Base-by-base conservation (phyloP, 2,113 vertebrate species). In the Ophiodon elongatus region DNA sequence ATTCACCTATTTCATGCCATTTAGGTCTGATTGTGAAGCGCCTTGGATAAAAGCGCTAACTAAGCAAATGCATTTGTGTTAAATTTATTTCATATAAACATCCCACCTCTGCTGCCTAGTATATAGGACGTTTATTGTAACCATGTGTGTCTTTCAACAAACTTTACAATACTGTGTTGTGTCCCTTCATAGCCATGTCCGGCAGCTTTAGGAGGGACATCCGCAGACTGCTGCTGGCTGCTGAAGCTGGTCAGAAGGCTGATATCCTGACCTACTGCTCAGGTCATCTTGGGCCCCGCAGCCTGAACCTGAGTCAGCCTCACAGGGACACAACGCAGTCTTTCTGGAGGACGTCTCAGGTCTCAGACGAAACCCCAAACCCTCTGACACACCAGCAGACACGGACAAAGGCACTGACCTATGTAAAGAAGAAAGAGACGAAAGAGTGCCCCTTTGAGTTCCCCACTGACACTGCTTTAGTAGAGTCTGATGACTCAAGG, bases 231-330 rank as follows among this genome's bases (percentile, higher is more conserved):
- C 93, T 96, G 76, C 76, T 75, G 90, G 81, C 63, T 0, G 47
- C 96, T 23, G 94, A 96, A 91, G 85, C 63, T 7, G 88, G 66
- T 8, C 94, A 96, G 66, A 93, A 76, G 83, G 88, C 85, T 6
- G 94, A 96, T 4, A 72, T 96, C 84, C 60, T 59, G 71, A 85
- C 91, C 76, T 95, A 95, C 47, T 94, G 73, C 35, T 94, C 91
- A 0, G 93, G 95, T n/a, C 93, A 94, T 79, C 88, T 96, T 56
- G 95, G 96, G 54, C 91, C 86, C 56, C 77, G 62, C 47, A 92
- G 95, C 33, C 79, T 96, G 64, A 73, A 43, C 82, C 94, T 81
- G 63, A 92, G 82, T 56, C 70, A 85, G 13, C 84, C 72, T 7
- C 47, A 88, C 31, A 73, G 13, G 23, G 79, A 80, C 35, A 66